These are phyloP conservation scores for Brachyhypopomus occidentalis DNA, from an alignment of 2,113 vertebrate species.

Conservation along the genomic window DNA sequence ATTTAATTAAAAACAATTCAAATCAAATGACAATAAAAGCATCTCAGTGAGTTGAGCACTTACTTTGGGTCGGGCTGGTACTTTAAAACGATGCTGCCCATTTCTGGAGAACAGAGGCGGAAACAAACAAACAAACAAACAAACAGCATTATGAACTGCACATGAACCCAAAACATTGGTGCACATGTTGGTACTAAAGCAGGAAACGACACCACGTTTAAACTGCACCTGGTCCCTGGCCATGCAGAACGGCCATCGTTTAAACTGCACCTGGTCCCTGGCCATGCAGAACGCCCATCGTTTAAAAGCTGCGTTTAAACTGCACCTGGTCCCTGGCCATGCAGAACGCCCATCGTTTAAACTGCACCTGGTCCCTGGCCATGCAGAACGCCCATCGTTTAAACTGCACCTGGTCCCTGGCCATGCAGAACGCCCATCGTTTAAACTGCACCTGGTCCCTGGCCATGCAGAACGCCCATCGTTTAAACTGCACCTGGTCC, in stretches of 20 bases:
- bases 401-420: neutral
- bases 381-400: neutral
- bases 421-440: neutral
- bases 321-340: neutral
- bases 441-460: neutral
- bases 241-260: too few relatives aligned
- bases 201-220: too few relatives aligned
- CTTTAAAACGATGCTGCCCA: slow-evolving; percentile 94
- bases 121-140: neutral
- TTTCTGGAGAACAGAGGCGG: slow-evolving; percentile 70
- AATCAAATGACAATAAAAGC: neutral
- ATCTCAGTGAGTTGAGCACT: slow-evolving; percentile 59
- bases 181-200: neutral
- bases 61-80: slow-evolving; percentile 88
- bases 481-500: neutral
- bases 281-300: neutral
- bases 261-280: neutral
- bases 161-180: neutral
- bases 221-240: neutral
- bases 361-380: neutral
- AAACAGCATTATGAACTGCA: neutral
- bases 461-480: neutral
- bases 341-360: neutral
- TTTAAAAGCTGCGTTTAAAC: too few relatives aligned
- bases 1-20: neutral